phyloP scores from a whole-genome alignment of 2,888 invertebrate species.

The Leptinotarsa juncta region DNA sequence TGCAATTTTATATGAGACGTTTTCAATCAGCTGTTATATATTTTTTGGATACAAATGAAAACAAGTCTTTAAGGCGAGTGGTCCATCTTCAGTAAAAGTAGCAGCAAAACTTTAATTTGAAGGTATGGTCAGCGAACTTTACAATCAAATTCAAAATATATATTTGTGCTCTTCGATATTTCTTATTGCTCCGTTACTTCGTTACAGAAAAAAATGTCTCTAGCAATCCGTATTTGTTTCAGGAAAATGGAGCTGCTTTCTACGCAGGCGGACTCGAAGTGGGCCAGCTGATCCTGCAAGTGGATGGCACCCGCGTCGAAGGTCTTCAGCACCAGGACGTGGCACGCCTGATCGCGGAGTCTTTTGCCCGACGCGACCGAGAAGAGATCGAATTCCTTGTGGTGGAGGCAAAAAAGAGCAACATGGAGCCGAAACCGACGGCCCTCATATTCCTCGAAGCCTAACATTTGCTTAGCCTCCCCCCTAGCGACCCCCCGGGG shows the following conservation, averaged over 20 bases:
- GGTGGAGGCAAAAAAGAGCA: conserved; percentile 92
- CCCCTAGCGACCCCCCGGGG: conserved; percentile 81
- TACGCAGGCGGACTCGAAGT: conserved; percentile 93
- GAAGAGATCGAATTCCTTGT: conserved; percentile 94
- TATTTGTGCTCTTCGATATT: too few species aligned
- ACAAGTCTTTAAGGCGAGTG: too few species aligned
- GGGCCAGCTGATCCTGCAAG: conserved; percentile 93
- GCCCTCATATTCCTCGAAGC: conserved; percentile 91
- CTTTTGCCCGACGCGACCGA: conserved; percentile 89
- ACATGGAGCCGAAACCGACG: conserved; percentile 91
- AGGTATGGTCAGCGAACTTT: too few species aligned
- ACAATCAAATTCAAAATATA: too few species aligned
- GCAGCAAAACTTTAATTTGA: too few species aligned
- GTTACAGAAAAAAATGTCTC: too few species aligned
- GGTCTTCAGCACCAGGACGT: conserved; percentile 91
- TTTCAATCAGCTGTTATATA: too few species aligned
- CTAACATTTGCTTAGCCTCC: conserved; percentile 91
- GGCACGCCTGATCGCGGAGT: conserved; percentile 91
- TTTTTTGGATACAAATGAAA: too few species aligned
- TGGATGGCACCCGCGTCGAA: conserved; percentile 79
- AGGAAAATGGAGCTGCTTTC: conserved; percentile 96
- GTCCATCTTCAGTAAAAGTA: too few species aligned
- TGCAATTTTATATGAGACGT: too few species aligned
- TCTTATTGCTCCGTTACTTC: too few species aligned
- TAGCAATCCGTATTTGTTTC: conserved; percentile 46